These are phyloP conservation scores for Sclerurus mexicanus DNA, from an alignment of 2,113 vertebrate species.

Conservation along the genomic window DNA sequence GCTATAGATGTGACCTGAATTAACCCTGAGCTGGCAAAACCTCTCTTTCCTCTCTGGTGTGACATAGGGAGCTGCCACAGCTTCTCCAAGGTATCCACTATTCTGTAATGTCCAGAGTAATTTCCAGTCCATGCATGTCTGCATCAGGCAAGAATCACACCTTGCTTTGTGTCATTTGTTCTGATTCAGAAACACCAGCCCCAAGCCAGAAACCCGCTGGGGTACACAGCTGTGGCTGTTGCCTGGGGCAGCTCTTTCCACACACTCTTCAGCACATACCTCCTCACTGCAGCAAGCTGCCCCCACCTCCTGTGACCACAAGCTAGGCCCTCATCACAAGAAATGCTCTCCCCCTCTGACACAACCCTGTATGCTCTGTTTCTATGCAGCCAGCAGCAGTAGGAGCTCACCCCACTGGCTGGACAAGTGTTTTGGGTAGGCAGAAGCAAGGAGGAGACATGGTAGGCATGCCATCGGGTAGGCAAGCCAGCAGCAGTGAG, in stretches of 20 bases:
- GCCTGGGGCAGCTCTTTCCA: not conserved
- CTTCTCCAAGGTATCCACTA: not conserved
- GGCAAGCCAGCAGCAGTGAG: not conserved
- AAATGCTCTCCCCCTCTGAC: not conserved
- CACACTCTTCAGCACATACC: not conserved
- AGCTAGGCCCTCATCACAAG: not conserved
- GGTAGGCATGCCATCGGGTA: not conserved
- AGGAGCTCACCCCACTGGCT: not conserved
- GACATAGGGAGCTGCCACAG: not conserved
- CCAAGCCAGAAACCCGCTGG: fast-evolving
- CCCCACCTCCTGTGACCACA: not conserved
- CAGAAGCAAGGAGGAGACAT: not conserved
- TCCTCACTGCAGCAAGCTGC: not conserved
- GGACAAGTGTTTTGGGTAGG: too few species aligned
- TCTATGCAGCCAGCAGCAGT: fast-evolving
- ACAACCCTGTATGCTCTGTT: not conserved
- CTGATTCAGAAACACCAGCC: not conserved
- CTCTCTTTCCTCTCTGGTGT: fast-evolving
- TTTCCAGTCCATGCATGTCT: not conserved
- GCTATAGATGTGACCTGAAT: not conserved
- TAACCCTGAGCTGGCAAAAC: not conserved
- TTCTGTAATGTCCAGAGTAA: not conserved
- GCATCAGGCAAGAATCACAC: not conserved
- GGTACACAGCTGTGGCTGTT: fast-evolving
- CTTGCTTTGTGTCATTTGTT: not conserved